A percentile compares a stretch with the other conserved stretches of the same genome.
phyloP scores from a whole-genome alignment of 2,888 invertebrate species.

The Dynastes maya region DNA sequence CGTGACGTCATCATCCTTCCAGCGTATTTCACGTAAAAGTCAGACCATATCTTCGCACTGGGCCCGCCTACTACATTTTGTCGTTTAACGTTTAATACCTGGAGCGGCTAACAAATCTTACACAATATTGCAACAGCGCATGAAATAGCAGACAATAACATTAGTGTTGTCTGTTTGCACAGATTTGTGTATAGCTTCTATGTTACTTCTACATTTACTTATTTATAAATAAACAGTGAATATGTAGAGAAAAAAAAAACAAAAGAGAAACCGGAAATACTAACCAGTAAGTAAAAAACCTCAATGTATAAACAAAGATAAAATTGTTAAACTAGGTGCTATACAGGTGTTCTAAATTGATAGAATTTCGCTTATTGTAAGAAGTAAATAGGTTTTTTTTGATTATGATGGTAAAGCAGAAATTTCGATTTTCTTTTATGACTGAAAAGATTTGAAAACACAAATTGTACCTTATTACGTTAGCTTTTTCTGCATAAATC shows the following conservation, averaged over 20 bases:
- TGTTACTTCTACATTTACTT: no score
- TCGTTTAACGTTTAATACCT: slow-evolving; percentile 31
- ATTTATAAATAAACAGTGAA: no score
- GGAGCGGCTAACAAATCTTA: slow-evolving; percentile 35
- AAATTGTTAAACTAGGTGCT: neutral
- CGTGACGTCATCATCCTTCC: slow-evolving; percentile 66
- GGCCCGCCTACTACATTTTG: slow-evolving; percentile 42
- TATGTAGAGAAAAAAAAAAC: neutral
- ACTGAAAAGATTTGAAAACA: no score
- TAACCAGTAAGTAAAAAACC: neutral
- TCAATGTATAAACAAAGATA: neutral
- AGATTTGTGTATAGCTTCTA: slow-evolving; percentile 12
- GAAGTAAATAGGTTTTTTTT: no score
- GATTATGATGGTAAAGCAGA: no score
- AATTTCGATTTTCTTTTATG: no score
- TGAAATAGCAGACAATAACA: slow-evolving; percentile 30
- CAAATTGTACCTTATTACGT: no score
- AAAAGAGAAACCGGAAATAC: slow-evolving; percentile 6
- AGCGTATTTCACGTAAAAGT: slow-evolving; percentile 55
- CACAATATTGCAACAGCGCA: slow-evolving; percentile 45
- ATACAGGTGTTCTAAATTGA: no score
- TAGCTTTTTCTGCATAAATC: no score
- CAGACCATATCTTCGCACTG: slow-evolving; percentile 36
- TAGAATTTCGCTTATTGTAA: no score
- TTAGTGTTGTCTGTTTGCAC: slow-evolving; percentile 29